Conservation (phyloP, 2,113 vertebrate species). For the Ivindomyrus marchei region DNA sequence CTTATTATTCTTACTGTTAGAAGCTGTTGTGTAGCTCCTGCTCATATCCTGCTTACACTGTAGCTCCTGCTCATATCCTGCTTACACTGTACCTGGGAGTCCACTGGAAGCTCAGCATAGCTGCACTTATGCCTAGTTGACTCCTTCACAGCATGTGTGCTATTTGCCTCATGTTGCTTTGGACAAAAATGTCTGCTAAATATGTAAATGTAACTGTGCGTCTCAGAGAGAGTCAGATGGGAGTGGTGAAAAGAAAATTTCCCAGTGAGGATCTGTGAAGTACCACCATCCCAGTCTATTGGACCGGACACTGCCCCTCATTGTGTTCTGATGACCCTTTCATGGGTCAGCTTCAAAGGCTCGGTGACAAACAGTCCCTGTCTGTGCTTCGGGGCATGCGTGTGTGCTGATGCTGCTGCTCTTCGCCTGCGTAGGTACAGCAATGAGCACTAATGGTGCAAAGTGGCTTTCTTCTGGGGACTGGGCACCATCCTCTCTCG, state of each 20-base stretch:
- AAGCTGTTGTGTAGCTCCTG: too few species aligned
- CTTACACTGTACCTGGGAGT: too few species aligned
- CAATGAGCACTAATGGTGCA: not conserved
- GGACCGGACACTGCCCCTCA: not conserved
- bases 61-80: too few species aligned
- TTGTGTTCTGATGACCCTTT: not conserved
- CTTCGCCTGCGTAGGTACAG: not conserved
- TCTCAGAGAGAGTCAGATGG: not conserved
- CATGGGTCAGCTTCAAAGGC: not conserved
- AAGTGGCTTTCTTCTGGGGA: not conserved
- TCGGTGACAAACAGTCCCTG: too few species aligned
- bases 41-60: too few species aligned
- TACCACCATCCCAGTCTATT: not conserved
- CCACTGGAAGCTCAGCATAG: too few species aligned
- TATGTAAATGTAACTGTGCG: not conserved
- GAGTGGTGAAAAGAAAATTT: not conserved
- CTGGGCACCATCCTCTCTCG: not conserved
- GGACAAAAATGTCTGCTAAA: too few species aligned
- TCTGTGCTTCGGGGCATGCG: not conserved
- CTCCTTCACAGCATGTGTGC: too few species aligned
- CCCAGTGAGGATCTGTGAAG: not conserved
- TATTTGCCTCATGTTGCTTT: too few species aligned
- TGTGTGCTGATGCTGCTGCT: not conserved
- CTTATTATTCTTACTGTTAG: too few species aligned
- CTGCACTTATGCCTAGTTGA: too few species aligned